Base-by-base conservation (phyloP, 1,140 invertebrate species). In the Teleopsis dalmanni region DNA sequence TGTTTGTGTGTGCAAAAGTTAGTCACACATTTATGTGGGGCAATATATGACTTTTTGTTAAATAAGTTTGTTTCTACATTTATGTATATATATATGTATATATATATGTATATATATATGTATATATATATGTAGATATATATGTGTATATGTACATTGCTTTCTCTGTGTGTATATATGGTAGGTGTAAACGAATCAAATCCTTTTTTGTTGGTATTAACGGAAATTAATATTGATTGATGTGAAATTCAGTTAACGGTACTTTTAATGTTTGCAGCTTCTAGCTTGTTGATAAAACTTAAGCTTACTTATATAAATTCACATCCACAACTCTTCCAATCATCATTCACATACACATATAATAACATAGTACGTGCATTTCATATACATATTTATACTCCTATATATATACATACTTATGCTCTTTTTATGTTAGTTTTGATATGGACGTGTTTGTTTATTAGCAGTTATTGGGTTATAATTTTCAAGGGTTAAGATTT, bases 191-290 rank as follows among this genome's bases (percentile, higher is more conserved):
- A 33, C 23, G 22, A 48, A 48, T 48, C 46, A 40, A 48, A 40
- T 21, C 25, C 38, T n/a, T n/a, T n/a, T 47, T 48, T 21, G 37
- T 40, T 48, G 25, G 46, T 21, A 48, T 48, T 40, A 48, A 48
- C 36, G 34, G 46, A 48, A 48, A 48, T 48, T 48, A 48, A 48
- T 48, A 48, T 48, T 48, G 46, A 48, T 48, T 48, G 46, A 48
- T 48, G 34, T 40, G 23, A 40, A 48, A 38, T 31, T 37, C 46
- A 48, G 46, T 48, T 48, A 48, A 48, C 25, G 36, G 4, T 25
- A 29, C 27, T 29, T 29, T 29, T 29, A 29, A 8, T 29, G 7
- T 43, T 43, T 29, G 16, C 26, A 25, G 11, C 13, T 13, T 43
- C 31, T 19, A 29, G 11, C 22, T 29, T 43, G 41, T 29, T 29